phyloP scores from a whole-genome alignment of 2,113 vertebrate species.

The Heloderma charlesbogerti region DNA sequence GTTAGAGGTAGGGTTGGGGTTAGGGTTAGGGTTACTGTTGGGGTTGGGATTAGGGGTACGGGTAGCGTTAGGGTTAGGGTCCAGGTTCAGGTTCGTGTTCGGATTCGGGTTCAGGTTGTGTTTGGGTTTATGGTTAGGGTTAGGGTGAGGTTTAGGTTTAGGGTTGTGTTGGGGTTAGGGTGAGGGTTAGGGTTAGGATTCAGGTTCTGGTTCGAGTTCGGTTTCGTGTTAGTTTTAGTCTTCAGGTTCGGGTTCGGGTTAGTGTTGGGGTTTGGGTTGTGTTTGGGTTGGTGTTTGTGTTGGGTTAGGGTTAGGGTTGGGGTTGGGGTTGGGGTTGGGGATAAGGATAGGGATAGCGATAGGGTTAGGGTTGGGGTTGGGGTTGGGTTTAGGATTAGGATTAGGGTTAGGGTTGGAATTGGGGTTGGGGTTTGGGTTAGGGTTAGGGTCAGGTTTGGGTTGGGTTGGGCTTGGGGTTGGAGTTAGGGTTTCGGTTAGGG shows the following conservation, averaged over 20 bases:
- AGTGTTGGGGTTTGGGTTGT: slow-evolving; percentile 19
- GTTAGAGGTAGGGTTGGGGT: too few species aligned
- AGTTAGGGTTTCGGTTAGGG: slow-evolving; percentile 36
- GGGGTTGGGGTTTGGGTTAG: slow-evolving; percentile 33
- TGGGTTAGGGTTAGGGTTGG: slow-evolving; percentile 43
- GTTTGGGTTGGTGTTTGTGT: slow-evolving; percentile 34
- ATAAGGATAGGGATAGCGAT: too few species aligned
- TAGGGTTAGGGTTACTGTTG: too few species aligned
- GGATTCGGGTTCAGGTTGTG: slow-evolving; percentile 25
- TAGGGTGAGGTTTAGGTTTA: background rate
- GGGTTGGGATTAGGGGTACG: slow-evolving; percentile 20
- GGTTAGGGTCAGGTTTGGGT: slow-evolving; percentile 42
- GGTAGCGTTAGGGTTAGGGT: slow-evolving; percentile 29
- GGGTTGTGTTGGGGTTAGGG: background rate
- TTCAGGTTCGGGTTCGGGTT: slow-evolving; percentile 39
- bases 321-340: too few species aligned
- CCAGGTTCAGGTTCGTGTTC: slow-evolving; percentile 10
- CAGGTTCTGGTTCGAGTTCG: slow-evolving; percentile 2
- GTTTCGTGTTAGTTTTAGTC: slow-evolving; percentile 34
- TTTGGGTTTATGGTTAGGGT: slow-evolving; percentile 23
- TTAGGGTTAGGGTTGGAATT: too few species aligned
- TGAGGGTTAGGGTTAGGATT: too few species aligned
- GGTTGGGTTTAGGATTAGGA: too few species aligned
- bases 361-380: too few species aligned
- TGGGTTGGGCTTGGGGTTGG: slow-evolving; percentile 33